Conservation (phyloP, 1,140 invertebrate genomes). For the Neotoxoptera formosana region DNA sequence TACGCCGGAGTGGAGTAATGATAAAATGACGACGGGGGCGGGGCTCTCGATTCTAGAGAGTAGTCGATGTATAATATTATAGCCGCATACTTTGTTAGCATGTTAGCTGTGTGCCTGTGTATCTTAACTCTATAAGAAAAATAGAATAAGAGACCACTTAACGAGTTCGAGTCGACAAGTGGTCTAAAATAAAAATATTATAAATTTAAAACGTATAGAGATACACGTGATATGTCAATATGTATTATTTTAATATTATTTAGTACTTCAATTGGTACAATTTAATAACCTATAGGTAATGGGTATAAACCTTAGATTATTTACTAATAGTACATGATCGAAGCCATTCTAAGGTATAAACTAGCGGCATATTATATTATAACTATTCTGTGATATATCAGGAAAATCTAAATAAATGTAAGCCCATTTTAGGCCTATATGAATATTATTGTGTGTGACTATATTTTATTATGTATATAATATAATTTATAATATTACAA, state of each 20-base stretch:
- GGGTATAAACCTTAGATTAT: too few relatives aligned
- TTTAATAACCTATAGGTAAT: too few relatives aligned
- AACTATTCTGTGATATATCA: too few relatives aligned
- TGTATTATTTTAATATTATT: too few relatives aligned
- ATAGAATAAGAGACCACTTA: neutral
- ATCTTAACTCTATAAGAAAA: neutral
- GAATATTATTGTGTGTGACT: too few relatives aligned
- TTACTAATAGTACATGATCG: too few relatives aligned
- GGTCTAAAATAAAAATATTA: neutral
- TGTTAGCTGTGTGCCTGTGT: neutral
- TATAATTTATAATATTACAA: neutral
- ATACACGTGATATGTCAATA: neutral
- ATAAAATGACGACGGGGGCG: neutral
- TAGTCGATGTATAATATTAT: neutral
- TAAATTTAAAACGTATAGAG: neutral
- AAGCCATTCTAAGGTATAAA: too few relatives aligned
- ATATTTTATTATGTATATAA: too few relatives aligned
- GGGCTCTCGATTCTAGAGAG: neutral
- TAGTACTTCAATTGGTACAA: too few relatives aligned
- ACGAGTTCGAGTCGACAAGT: neutral
- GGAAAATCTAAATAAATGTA: too few relatives aligned
- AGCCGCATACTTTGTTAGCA: neutral
- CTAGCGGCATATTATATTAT: too few relatives aligned
- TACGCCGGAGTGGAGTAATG: neutral
- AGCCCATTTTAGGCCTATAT: too few relatives aligned